Conservation (phyloP, 1,140 invertebrate genomes). For the Orchesella cincta region DNA sequence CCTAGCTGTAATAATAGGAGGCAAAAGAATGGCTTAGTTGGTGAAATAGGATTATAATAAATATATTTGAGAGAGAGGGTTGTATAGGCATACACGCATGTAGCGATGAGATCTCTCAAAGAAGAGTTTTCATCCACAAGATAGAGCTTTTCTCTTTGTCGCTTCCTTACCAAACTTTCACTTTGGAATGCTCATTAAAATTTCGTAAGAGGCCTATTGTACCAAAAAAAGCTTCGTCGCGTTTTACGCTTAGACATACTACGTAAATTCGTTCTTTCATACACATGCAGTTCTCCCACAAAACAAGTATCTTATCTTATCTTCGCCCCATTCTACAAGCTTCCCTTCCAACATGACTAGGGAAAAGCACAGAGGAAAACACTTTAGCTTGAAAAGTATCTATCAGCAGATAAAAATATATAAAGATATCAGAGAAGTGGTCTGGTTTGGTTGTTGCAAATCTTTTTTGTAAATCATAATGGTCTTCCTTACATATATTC, state of each 20-base stretch:
- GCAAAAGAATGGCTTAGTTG: slow-evolving; percentile 12
- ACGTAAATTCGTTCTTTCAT: no score
- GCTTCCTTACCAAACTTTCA: slow-evolving; percentile 24
- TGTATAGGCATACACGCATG: neutral
- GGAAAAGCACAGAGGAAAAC: no score
- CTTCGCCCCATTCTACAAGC: no score
- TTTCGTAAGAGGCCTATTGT: slow-evolving; percentile 13
- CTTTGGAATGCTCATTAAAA: slow-evolving; percentile 26
- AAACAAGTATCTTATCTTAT: no score
- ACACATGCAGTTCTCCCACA: no score
- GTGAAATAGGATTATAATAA: slow-evolving; percentile 27
- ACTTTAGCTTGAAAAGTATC: no score
- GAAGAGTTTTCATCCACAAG: neutral
- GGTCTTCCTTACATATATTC: no score
- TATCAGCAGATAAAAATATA: no score
- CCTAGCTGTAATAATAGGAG: slow-evolving; percentile 11
- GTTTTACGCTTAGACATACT: neutral
- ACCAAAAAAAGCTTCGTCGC: neutral
- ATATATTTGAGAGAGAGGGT: neutral
- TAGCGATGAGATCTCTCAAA: neutral
- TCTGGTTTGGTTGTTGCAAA: no score
- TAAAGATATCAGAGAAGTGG: no score
- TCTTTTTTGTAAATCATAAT: no score
- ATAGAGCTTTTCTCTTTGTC: slow-evolving; percentile 12
- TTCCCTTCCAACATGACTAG: no score